These are phyloP conservation scores for Drosophila histrio DNA, from an alignment of 2,888 invertebrate genomes.

Conservation along the genomic window DNA sequence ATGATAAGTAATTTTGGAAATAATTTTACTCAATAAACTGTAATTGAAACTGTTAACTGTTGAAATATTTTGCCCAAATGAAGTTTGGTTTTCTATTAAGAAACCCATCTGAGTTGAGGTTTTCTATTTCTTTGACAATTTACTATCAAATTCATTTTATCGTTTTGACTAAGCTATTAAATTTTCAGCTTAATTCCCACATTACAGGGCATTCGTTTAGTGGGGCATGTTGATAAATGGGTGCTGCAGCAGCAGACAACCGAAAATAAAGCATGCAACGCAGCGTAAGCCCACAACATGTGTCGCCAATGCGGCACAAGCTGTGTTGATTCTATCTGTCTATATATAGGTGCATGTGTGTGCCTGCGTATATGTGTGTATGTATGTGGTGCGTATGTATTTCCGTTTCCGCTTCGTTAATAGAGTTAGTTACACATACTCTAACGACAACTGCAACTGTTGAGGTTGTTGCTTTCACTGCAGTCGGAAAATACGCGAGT, in stretches of 20 bases:
- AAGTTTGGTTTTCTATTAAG: neutral
- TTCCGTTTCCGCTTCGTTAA: constrained; percentile 81
- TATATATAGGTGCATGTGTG: constrained; percentile 2
- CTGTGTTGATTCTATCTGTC: constrained; percentile 14
- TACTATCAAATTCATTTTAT: no score
- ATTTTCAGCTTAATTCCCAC: no score
- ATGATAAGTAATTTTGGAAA: no score
- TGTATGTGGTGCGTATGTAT: constrained; percentile 39
- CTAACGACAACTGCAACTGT: constrained; percentile 35
- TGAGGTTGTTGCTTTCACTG: constrained; percentile 5
- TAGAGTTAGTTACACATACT: constrained; percentile 81
- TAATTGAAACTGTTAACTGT: no score
- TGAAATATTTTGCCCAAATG: no score
- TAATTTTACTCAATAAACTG: no score
- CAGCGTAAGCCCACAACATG: constrained; percentile 45
- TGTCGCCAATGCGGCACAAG: constrained; percentile 38
- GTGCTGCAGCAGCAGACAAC: neutral
- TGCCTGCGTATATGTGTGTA: constrained; percentile 22
- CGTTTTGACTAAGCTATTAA: no score
- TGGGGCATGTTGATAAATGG: neutral
- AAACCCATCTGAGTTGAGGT: neutral
- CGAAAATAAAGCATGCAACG: constrained; percentile 24
- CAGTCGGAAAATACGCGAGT: constrained; percentile 44
- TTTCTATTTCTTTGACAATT: neutral
- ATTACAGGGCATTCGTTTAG: neutral